A percentile compares a stretch with the other conserved stretches of the same genome.
These are phyloP conservation scores for Megalops cyprinoides DNA, from an alignment of 2,797 vertebrate genomes.

Conservation along the genomic window DNA sequence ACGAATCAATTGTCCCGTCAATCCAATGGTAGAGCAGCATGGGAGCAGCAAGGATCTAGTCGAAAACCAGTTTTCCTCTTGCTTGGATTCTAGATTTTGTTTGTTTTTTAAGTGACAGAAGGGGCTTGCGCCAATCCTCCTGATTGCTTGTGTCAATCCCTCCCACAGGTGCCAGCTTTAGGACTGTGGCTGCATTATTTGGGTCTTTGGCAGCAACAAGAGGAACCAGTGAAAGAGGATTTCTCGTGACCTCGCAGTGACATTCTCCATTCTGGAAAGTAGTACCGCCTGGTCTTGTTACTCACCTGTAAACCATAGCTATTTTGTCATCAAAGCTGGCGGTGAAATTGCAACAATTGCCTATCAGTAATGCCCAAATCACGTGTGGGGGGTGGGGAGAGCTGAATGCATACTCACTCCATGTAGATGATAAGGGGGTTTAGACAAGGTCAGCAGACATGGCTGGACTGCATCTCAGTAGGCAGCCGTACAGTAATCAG, in stretches of 20 bases:
- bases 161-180: no score
- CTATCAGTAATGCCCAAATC: neutral
- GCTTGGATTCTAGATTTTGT: no score
- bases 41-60: no score
- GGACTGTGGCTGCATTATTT: neutral
- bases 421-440: neutral
- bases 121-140: no score
- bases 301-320: neutral
- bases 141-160: no score
- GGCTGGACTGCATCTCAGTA: neutral
- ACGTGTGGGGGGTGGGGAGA: neutral
- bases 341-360: no score
- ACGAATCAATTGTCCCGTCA: neutral
- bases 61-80: no score
- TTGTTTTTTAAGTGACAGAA: no score
- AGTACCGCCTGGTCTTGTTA: neutral
- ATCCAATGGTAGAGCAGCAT: conserved; percentile 15
- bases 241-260: neutral
- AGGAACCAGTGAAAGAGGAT: neutral
- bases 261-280: neutral
- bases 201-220: conserved; percentile 35
- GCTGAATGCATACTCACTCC: neutral
- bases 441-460: neutral
- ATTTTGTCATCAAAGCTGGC: no score
- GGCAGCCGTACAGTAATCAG: neutral